These are phyloP conservation scores for Tetrao urogallus DNA, from an alignment of 2,113 vertebrate species.

Conservation along the genomic window DNA sequence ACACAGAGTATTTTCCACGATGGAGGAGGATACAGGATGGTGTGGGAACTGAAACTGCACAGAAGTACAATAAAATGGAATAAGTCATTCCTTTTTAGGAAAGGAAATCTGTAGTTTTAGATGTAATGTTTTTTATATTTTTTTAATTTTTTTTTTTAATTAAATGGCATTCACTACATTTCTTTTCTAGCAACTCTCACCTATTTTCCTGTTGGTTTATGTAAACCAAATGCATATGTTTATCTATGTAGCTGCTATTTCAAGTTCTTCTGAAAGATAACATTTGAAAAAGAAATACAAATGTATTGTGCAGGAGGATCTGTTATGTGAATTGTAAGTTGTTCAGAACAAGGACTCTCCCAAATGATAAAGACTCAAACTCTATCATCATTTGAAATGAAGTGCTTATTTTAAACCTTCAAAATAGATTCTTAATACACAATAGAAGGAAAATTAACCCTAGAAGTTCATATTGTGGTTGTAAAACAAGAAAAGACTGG, in stretches of 20 bases:
- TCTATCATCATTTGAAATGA: not conserved
- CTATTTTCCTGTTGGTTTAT: not conserved
- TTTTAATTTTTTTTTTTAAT: not conserved
- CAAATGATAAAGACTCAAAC: not conserved
- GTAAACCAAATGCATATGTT: not conserved
- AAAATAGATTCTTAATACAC: not conserved
- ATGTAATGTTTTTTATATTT: not conserved
- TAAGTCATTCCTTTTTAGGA: not conserved
- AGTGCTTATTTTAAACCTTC: not conserved
- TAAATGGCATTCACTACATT: not conserved
- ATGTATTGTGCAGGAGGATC: not conserved
- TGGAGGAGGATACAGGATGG: not conserved
- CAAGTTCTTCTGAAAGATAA: not conserved
- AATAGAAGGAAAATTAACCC: not conserved
- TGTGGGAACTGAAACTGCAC: not conserved
- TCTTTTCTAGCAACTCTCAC: not conserved
- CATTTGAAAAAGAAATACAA: not conserved
- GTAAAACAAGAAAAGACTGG: not conserved
- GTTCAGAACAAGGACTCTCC: not conserved
- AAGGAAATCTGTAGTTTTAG: fast-evolving
- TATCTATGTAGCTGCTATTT: not conserved
- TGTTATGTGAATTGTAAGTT: not conserved
- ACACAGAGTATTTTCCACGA: not conserved
- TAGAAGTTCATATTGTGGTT: not conserved
- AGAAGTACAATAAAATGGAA: not conserved